phyloP scores from a whole-genome alignment of 2,888 invertebrate species.

The Callinectes sapidus region DNA sequence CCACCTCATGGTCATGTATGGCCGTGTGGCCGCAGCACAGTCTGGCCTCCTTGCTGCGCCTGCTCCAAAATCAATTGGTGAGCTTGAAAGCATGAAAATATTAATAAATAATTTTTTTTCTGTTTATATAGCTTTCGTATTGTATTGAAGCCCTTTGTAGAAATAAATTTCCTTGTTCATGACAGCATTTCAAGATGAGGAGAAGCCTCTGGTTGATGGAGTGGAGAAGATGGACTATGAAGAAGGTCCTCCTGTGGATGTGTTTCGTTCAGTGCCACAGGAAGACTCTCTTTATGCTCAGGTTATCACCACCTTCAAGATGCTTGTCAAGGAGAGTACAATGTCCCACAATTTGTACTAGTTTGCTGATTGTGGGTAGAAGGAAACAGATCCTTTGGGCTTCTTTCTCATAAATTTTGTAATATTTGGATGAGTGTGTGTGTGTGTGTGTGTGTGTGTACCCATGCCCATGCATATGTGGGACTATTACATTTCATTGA shows the following conservation, averaged over 20 bases:
- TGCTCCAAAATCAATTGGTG: conserved; percentile 62
- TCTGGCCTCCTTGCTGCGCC: conserved; percentile 80
- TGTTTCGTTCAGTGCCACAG: conserved; percentile 48
- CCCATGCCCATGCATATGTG: background rate
- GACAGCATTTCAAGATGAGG: conserved; percentile 55
- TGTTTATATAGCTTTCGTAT: background rate
- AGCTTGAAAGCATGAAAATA: background rate
- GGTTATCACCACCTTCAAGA: conserved; percentile 49
- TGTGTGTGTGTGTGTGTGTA: background rate
- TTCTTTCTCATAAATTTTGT: background rate
- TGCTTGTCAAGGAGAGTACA: conserved; percentile 53
- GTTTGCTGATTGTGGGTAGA: conserved; percentile 7
- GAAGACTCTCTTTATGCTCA: conserved; percentile 61
- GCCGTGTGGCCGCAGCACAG: conserved; percentile 89
- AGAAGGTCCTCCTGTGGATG: background rate
- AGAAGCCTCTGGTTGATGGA: background rate
- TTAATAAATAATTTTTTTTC: background rate
- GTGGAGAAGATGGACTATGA: conserved; percentile 61
- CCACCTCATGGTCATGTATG: conserved; percentile 88
- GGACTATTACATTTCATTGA: background rate
- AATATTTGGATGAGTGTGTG: conserved; percentile 1
- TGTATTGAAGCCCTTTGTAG: background rate
- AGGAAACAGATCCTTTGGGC: background rate
- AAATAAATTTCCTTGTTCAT: background rate
- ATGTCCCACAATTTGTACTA: conserved; percentile 63